Evolutionary conservation across 2,113 vertebrate genomes (phyloP).

Genomic region (Hippocampus mohnikei): DNA sequence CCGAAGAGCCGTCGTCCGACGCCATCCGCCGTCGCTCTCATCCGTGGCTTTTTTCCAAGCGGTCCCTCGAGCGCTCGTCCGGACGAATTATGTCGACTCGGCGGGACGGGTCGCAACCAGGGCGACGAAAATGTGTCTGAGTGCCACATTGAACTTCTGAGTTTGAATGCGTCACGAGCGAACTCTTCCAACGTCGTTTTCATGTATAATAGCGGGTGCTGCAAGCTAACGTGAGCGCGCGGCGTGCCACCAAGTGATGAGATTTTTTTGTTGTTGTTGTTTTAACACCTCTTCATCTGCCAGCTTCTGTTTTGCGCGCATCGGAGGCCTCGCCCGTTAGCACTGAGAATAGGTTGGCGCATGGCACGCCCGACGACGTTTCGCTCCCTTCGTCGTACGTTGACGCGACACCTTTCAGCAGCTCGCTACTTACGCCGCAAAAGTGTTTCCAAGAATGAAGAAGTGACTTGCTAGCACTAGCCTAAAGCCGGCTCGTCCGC

Average conservation of each 20-base stretch:
- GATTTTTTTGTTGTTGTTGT: too few relatives aligned
- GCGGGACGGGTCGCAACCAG: too few relatives aligned
- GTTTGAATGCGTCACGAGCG: not conserved
- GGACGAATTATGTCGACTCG: not conserved
- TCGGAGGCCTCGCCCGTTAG: not conserved
- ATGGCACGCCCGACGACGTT: not conserved
- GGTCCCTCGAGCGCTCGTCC: not conserved
- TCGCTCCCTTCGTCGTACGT: not conserved
- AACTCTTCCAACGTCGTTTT: not conserved
- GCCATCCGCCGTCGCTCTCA: not conserved
- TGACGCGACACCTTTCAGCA: not conserved
- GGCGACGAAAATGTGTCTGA: not conserved
- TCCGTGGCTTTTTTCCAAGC: not conserved
- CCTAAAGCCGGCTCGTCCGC: not conserved
- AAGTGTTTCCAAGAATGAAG: not conserved
- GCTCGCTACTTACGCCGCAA: not conserved
- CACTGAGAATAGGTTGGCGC: not conserved
- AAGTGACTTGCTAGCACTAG: not conserved
- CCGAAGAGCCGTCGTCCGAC: slow-evolving; percentile 1
- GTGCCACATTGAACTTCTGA: not conserved
- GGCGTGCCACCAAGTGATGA: not conserved
- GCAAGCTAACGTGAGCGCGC: not conserved
- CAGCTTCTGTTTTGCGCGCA: not conserved
- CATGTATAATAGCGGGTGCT: not conserved
- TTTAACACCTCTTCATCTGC: not conserved